phyloP scores from a whole-genome alignment of 2,113 vertebrate genomes.

The Cercocebus atys region DNA sequence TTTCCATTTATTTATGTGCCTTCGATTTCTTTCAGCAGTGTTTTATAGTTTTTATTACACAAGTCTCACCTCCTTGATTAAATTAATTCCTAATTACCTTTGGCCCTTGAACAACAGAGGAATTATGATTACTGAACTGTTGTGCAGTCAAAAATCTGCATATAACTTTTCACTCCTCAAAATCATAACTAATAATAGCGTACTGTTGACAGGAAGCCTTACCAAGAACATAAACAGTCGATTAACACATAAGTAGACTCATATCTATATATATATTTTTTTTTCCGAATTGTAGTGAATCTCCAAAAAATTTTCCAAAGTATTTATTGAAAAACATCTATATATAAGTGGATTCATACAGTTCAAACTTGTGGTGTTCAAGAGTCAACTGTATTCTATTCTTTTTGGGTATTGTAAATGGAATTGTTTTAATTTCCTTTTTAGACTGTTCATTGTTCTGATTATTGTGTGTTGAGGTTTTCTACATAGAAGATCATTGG shows the following conservation, averaged over 20 bases:
- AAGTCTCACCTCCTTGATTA: not conserved
- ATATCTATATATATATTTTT: not conserved
- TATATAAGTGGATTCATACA: not conserved
- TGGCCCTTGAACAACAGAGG: not conserved
- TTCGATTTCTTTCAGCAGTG: not conserved
- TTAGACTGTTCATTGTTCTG: not conserved
- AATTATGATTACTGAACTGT: not conserved
- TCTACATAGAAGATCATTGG: not conserved
- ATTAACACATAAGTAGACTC: not conserved
- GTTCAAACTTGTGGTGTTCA: not conserved
- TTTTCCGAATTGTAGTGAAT: not conserved
- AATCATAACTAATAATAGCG: not conserved
- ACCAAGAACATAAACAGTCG: not conserved
- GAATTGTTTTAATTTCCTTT: slow-evolving; percentile 2
- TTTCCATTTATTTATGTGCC: not conserved
- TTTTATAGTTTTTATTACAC: not conserved
- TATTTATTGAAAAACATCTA: not conserved
- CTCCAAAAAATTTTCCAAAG: not conserved
- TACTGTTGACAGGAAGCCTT: not conserved
- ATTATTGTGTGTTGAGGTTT: not conserved
- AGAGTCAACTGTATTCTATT: not conserved
- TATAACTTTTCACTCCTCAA: not conserved
- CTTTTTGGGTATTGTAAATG: not conserved
- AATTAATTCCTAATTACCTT: not conserved
- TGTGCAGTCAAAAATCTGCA: not conserved